Evolutionary conservation across 2,888 invertebrate species (phyloP).

Genomic region (Brachypterus glaber): DNA sequence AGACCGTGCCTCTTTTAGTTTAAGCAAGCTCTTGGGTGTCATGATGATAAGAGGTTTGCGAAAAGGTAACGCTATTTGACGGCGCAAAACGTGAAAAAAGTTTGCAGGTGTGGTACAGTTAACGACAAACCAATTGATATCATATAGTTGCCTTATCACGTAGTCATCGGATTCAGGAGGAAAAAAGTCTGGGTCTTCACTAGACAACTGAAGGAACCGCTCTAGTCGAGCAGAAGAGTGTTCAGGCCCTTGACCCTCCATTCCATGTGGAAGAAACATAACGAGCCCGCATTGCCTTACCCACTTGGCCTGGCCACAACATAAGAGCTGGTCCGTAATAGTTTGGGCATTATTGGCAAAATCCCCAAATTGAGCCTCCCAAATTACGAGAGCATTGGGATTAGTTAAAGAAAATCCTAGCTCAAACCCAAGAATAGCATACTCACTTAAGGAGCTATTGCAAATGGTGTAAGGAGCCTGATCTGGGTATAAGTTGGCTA

Average conservation of each 20-base stretch:
- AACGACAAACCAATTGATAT: constrained; percentile 92
- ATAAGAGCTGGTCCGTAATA: constrained; percentile 54
- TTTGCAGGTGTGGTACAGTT: constrained; percentile 95
- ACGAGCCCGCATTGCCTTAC: constrained; percentile 69
- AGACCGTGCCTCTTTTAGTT: constrained; percentile 89
- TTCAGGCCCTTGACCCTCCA: constrained; percentile 76
- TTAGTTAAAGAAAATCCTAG: constrained; percentile 71
- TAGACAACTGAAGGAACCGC: constrained; percentile 86
- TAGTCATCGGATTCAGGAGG: constrained; percentile 74
- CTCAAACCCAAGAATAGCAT: constrained; percentile 58
- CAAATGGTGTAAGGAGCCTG: constrained; percentile 69
- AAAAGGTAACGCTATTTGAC: constrained; percentile 93
- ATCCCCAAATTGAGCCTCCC: constrained; percentile 86
- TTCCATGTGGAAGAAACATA: constrained; percentile 71
- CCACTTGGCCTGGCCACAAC: constrained; percentile 73
- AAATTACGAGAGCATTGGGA: constrained; percentile 61
- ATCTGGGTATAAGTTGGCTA: constrained; percentile 61
- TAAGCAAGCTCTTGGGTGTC: constrained; percentile 92
- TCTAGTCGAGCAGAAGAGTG: constrained; percentile 85
- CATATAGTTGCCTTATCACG: constrained; percentile 85
- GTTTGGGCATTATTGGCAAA: constrained; percentile 65
- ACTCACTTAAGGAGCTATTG: constrained; percentile 64
- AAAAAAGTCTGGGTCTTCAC: constrained; percentile 92
- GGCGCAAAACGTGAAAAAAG: constrained; percentile 87
- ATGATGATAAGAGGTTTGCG: constrained; percentile 90